Conservation (phyloP, 2,113 vertebrate species). For the Rostratula benghalensis region DNA sequence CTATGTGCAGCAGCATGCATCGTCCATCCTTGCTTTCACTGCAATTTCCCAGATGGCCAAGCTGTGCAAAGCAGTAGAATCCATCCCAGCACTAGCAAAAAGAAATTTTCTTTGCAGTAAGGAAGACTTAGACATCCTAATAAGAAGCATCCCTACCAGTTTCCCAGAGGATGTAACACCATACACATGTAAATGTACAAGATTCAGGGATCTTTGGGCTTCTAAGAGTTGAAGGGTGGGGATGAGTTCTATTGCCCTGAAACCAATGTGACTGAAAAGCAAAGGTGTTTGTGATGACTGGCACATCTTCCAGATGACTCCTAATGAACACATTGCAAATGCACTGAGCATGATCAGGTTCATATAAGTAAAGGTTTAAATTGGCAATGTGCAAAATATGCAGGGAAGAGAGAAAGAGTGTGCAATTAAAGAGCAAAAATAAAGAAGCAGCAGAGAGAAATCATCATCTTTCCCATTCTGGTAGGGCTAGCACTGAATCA, state of each 20-base stretch:
- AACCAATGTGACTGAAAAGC: neutral
- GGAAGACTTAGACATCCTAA: neutral
- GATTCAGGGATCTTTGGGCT: neutral
- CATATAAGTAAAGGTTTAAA: neutral
- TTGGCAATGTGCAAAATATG: neutral
- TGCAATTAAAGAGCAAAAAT: neutral
- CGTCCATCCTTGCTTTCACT: neutral
- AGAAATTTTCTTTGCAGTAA: neutral
- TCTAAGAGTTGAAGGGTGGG: neutral
- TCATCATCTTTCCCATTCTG: neutral
- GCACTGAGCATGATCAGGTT: neutral
- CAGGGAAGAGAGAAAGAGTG: neutral
- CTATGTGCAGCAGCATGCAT: neutral
- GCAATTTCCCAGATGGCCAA: neutral
- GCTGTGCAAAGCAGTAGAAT: neutral
- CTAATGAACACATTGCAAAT: neutral
- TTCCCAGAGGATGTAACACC: neutral
- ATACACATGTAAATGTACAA: neutral
- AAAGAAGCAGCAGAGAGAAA: neutral
- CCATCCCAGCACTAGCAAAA: neutral
- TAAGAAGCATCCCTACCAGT: neutral
- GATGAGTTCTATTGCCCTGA: neutral
- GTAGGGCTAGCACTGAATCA: neutral
- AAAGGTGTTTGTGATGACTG: neutral
- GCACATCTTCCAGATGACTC: neutral